Percentiles rank a stretch among this genome's conserved stretches.
Conservation (phyloP, 2,113 vertebrate genomes). For the Engystomops pustulosus region DNA sequence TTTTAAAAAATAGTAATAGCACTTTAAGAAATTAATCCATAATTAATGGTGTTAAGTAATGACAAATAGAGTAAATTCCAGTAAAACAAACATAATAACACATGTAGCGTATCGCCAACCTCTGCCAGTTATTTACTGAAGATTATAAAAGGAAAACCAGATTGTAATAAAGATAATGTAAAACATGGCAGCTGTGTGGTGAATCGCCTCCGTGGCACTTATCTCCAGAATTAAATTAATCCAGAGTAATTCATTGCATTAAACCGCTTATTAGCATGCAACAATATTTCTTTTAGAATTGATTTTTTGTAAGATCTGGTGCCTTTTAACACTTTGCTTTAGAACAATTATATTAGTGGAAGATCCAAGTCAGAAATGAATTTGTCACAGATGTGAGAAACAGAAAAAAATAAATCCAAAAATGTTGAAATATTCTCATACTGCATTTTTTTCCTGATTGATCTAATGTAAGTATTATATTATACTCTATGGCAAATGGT, state of each 20-base stretch:
- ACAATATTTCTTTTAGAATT: slow-evolving; percentile 49
- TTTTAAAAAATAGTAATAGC: too few species aligned
- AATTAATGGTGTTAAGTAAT: too few species aligned
- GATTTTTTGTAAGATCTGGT: slow-evolving; percentile 37
- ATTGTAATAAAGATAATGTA: slow-evolving; percentile 37
- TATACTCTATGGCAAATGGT: too few species aligned
- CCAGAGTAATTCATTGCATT: slow-evolving; percentile 36
- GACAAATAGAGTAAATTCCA: too few species aligned
- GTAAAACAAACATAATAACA: neutral
- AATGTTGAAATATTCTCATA: neutral
- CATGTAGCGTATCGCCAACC: neutral
- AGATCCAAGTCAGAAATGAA: slow-evolving; percentile 14
- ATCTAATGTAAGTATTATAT: neutral
- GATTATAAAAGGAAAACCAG: neutral
- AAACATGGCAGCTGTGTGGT: slow-evolving; percentile 41
- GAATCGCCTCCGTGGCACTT: slow-evolving; percentile 43
- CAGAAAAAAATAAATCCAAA: neutral
- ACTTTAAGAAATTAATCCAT: too few species aligned
- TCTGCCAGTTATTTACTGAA: neutral
- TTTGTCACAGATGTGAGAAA: slow-evolving; percentile 6
- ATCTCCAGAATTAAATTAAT: slow-evolving; percentile 35
- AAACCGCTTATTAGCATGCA: slow-evolving; percentile 40
- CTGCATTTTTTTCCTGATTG: neutral
- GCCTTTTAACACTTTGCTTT: slow-evolving; percentile 27
- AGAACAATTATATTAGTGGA: slow-evolving; percentile 34